Evolutionary conservation across 2,113 vertebrate species (phyloP).

Genomic region (Pedetes capensis): DNA sequence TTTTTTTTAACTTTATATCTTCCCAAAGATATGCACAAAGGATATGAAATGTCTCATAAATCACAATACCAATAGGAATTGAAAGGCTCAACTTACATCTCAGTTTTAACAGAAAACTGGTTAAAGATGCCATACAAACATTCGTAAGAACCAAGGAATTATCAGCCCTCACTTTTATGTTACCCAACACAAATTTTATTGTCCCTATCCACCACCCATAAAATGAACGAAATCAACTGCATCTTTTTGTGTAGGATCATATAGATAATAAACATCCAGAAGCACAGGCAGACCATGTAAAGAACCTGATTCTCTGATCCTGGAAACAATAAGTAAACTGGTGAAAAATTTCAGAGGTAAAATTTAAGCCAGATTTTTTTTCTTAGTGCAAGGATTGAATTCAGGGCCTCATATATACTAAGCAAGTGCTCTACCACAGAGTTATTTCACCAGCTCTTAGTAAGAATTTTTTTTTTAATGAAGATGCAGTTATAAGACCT

Average conservation of each 20-base stretch:
- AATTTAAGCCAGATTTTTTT: neutral
- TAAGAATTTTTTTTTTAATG: neutral
- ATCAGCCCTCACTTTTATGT: neutral
- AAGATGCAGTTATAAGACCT: neutral
- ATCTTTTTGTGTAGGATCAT: neutral
- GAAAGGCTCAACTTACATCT: neutral
- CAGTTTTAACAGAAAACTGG: neutral
- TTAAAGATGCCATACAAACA: neutral
- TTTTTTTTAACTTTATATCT: slow-evolving; percentile 15
- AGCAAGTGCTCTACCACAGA: neutral
- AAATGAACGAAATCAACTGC: neutral
- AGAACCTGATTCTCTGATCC: neutral
- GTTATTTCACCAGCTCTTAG: neutral
- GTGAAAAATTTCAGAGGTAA: neutral
- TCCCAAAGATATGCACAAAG: neutral
- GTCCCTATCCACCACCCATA: neutral
- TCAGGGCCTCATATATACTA: neutral
- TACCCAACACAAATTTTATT: neutral
- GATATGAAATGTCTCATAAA: neutral
- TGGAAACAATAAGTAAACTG: neutral
- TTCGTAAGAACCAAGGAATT: neutral
- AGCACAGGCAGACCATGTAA: neutral
- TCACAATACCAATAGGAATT: neutral
- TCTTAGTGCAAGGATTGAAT: neutral
- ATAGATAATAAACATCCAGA: neutral